Base-by-base conservation (phyloP, 2,888 invertebrate genomes). In the Nomada fucata region DNA sequence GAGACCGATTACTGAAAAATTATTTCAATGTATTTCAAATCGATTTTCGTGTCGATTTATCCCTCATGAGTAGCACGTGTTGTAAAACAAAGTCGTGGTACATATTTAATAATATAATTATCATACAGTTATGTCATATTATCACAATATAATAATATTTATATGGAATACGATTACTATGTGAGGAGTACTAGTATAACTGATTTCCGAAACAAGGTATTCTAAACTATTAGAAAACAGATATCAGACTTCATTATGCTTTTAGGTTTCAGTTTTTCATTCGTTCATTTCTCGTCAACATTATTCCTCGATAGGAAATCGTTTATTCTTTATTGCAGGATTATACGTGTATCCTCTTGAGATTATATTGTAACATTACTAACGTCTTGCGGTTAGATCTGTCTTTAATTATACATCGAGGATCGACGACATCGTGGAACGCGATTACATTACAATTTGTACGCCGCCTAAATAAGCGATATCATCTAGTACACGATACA, bases 81-180 rank as follows among this genome's bases (percentile, higher is more conserved):
- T 70, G 67, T 78, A 79, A 84, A 82, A 79, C 67, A 76, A 73
- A 57, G 23, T 85, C 68, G 81, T 77, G 78, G 69, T 79, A 85
- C 76, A 76, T 64, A 63, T 73, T 76, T 74, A 61, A 81, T 80
- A 68, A 82, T 82, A 79, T 80, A 71, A 79, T 73, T 80, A 86
- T 85, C 79, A 75, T 83, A 81, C 77, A 86, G 83, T 89, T 86
- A 91, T 89, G 87, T 85, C 87, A 86, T 90, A 92, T 88, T 92
- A 92, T 92, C 92, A 92, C 92, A 92, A 92, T 92, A 92, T 87
- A 90, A 87, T 91, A 87, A 88, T 91, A 87, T 90, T 91, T 88
- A 89, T 87, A 90, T 89, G 91, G 91, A 91, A 92, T 92, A 91
- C 81, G 85, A 88, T 90, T 88, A 87, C 79, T 86, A 83, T 83